phyloP scores from a whole-genome alignment of 2,888 invertebrate genomes.

The Heliothis peltigera region DNA sequence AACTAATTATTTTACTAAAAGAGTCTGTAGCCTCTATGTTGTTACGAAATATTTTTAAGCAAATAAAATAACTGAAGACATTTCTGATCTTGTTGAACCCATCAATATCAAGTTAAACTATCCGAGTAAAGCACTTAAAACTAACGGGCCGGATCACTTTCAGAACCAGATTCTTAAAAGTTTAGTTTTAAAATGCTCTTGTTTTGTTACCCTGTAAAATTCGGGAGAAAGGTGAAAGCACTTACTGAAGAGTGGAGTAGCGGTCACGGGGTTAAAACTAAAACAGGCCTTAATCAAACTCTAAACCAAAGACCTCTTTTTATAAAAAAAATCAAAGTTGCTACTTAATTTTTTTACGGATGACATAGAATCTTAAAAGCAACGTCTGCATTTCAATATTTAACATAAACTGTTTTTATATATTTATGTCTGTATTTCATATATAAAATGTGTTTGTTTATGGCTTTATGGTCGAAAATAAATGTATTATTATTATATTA shows the following conservation, averaged over 20 bases:
- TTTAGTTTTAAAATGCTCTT: constrained; percentile 8
- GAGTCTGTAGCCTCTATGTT: too few relatives aligned
- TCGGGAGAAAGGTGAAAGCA: constrained; percentile 20
- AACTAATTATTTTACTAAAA: too few relatives aligned
- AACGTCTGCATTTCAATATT: too few relatives aligned
- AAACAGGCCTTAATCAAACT: background rate
- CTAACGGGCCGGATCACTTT: constrained; percentile 7
- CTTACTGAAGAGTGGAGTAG: constrained; percentile 10
- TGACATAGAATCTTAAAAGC: too few relatives aligned
- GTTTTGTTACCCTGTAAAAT: constrained; percentile 29
- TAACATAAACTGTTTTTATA: too few relatives aligned
- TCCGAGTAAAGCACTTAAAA: constrained; percentile 1
- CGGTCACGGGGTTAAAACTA: constrained; percentile 5
- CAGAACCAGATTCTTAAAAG: constrained; percentile 11
- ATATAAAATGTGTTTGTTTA: too few relatives aligned
- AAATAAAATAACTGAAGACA: background rate
- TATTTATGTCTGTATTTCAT: too few relatives aligned
- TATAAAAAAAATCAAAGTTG: too few relatives aligned
- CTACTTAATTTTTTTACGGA: too few relatives aligned
- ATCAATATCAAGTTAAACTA: constrained; percentile 1
- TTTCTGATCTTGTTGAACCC: background rate
- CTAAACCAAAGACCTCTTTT: background rate
- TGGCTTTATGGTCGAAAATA: too few relatives aligned
- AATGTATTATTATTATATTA: too few relatives aligned
- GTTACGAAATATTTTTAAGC: too few relatives aligned